Conservation (phyloP, 2,797 vertebrate species). For the Tarsius wallacei region DNA sequence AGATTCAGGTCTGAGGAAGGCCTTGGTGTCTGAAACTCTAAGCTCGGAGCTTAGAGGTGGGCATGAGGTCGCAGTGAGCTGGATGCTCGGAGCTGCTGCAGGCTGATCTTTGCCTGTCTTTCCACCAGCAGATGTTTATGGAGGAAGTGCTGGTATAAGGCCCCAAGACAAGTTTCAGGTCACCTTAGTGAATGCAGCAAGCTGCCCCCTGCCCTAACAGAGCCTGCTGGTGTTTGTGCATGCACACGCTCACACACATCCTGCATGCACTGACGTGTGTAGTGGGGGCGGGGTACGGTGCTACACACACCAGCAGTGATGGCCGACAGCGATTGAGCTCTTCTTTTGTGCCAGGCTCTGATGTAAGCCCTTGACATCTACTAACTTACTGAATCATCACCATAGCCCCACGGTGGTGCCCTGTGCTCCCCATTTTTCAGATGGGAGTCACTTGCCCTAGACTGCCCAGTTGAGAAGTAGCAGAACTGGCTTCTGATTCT, state of each 20-base stretch:
- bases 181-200: not conserved
- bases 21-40: not conserved
- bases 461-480: not conserved
- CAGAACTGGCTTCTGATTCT: not conserved
- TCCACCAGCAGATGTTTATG: not conserved
- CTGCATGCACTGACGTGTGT: rapidly evolving
- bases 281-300: rapidly evolving
- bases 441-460: not conserved
- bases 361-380: not conserved
- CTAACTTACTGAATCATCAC: not conserved
- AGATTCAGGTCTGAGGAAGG: not conserved
- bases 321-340: not conserved
- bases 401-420: not conserved
- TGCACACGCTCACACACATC: no score
- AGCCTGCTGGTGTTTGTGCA: no score
- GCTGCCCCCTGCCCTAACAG: not conserved
- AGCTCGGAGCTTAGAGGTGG: not conserved
- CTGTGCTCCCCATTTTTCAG: not conserved
- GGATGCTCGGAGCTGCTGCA: not conserved
- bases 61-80: rapidly evolving
- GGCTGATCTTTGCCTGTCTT: not conserved
- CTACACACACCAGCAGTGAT: not conserved
- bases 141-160: not conserved
- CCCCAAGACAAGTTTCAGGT: not conserved
- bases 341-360: not conserved